phyloP scores from a whole-genome alignment of 1,140 invertebrate genomes.

The Nebria ingens region DNA sequence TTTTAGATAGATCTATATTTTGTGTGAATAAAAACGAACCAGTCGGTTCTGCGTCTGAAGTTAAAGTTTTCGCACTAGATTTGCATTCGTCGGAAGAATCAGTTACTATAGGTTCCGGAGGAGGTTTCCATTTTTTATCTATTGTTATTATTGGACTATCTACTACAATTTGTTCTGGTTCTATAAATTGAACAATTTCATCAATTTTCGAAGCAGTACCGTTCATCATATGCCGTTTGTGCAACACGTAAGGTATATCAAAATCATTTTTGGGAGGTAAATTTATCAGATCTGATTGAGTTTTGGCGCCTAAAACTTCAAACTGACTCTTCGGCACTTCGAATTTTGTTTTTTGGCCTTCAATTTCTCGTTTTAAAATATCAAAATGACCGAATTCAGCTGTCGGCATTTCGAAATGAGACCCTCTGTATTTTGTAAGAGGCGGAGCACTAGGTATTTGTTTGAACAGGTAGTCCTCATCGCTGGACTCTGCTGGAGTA shows the following conservation, averaged over 20 bases:
- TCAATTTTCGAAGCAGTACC: conserved; percentile 49
- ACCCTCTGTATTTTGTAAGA: conserved; percentile 40
- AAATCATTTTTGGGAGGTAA: conserved; percentile 41
- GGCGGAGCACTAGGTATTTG: conserved; percentile 59
- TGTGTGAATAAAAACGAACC: conserved; percentile 51
- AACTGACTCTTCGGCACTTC: conserved; percentile 47
- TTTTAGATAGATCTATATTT: conserved; percentile 58
- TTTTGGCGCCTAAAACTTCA: conserved; percentile 32
- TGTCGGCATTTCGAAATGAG: conserved; percentile 34
- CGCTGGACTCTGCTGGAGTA: conserved; percentile 68
- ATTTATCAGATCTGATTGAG: conserved; percentile 34
- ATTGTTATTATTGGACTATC: background rate
- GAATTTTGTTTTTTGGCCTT: conserved; percentile 34
- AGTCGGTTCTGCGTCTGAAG: background rate
- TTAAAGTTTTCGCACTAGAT: background rate
- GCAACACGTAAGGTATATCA: conserved; percentile 73
- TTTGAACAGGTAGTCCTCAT: conserved; percentile 63
- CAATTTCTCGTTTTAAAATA: conserved; percentile 40
- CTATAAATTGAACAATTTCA: conserved; percentile 12
- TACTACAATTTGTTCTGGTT: conserved; percentile 10
- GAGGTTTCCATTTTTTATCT: background rate
- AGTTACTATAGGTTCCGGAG: background rate
- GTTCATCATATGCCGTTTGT: conserved; percentile 74
- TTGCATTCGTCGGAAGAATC: conserved; percentile 3
- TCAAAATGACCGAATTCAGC: conserved; percentile 57